Conservation (phyloP, 37 sponge, comb jelly and placozoan species). For the Cliona cf. orientalis region DNA sequence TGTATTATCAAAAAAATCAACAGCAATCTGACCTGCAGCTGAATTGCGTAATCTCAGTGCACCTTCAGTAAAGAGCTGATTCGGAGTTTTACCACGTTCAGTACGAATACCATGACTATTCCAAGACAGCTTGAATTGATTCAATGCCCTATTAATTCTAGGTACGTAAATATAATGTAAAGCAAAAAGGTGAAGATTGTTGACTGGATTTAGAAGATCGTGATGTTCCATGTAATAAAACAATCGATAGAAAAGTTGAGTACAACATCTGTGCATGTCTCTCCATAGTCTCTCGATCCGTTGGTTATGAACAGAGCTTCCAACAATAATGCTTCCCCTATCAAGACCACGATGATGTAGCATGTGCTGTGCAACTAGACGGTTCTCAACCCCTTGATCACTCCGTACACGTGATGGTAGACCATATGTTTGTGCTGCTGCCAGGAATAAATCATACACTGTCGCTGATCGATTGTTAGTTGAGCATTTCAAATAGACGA, state of each 20-base stretch:
- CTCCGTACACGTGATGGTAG: constrained; percentile 54
- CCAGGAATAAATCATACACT: constrained; percentile 28
- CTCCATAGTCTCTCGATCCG: constrained; percentile 63
- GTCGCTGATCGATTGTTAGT: constrained; percentile 55
- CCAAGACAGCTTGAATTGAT: constrained; percentile 46
- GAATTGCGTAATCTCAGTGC: constrained; percentile 5
- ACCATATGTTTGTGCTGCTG: constrained; percentile 29
- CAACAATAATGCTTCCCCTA: constrained; percentile 34
- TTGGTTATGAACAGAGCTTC: constrained; percentile 68
- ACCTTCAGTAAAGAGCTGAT: constrained; percentile 34
- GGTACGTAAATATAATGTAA: constrained; percentile 54
- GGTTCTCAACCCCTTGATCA: constrained; percentile 65
- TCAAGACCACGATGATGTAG: constrained; percentile 39
- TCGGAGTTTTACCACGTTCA: constrained; percentile 36
- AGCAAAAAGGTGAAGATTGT: constrained; percentile 41
- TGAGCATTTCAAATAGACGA: constrained; percentile 40
- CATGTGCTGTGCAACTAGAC: constrained; percentile 52
- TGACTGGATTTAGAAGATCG: constrained; percentile 25
- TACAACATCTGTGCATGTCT: constrained; percentile 66
- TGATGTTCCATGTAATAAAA: constrained; percentile 61
- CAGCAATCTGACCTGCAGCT: constrained; percentile 15
- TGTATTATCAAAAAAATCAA: constrained; percentile 31
- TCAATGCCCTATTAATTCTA: constrained; percentile 37
- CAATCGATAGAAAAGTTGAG: constrained; percentile 47
- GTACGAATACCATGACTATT: constrained; percentile 57